Percentiles rank a stretch among this genome's conserved stretches.
Evolutionary conservation across 1,140 invertebrate species (phyloP).

Genomic region (Zaprionus ornatus): DNA sequence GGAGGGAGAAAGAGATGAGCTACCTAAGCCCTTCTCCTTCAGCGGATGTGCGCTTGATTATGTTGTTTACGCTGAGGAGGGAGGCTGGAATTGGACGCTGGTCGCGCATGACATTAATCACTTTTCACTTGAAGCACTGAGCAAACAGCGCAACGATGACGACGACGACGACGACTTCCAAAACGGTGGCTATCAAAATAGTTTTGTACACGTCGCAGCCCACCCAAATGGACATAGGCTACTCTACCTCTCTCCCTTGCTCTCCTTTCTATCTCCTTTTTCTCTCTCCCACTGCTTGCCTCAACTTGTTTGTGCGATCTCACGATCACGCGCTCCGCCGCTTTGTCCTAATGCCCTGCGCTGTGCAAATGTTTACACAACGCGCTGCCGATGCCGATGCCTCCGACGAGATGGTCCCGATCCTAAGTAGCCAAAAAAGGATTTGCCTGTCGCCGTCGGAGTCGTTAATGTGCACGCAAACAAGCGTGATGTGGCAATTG

Average conservation of each 20-base stretch:
- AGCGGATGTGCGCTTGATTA: slow-evolving; percentile 78
- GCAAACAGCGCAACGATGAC: slow-evolving; percentile 42
- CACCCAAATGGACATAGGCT: slow-evolving; percentile 69
- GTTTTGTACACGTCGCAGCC: slow-evolving; percentile 69
- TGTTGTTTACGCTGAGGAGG: slow-evolving; percentile 63
- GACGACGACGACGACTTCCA: slow-evolving; percentile 44
- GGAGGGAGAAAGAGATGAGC: neutral
- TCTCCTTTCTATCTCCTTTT: neutral
- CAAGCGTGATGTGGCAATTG: slow-evolving; percentile 79
- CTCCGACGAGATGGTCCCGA: slow-evolving; percentile 32
- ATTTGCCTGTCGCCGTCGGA: slow-evolving; percentile 63
- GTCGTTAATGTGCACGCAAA: slow-evolving; percentile 76
- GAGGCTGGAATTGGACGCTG: slow-evolving; percentile 11
- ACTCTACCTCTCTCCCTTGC: neutral
- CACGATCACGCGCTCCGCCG: slow-evolving; percentile 69
- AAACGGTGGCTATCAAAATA: slow-evolving; percentile 78
- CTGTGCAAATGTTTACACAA: slow-evolving; percentile 74
- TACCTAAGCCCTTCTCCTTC: neutral
- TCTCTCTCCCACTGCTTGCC: neutral
- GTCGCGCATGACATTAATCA: slow-evolving; percentile 72
- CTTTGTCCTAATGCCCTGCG: slow-evolving; percentile 64
- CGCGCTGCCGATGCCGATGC: slow-evolving; percentile 47
- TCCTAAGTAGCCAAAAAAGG: slow-evolving; percentile 75
- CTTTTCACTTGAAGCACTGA: slow-evolving; percentile 57
- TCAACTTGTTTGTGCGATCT: slow-evolving; percentile 55